A percentile compares a stretch with the other conserved stretches of the same genome.
These are phyloP conservation scores for Mythimna loreyi DNA, from an alignment of 2,888 invertebrate genomes.

Conservation along the genomic window DNA sequence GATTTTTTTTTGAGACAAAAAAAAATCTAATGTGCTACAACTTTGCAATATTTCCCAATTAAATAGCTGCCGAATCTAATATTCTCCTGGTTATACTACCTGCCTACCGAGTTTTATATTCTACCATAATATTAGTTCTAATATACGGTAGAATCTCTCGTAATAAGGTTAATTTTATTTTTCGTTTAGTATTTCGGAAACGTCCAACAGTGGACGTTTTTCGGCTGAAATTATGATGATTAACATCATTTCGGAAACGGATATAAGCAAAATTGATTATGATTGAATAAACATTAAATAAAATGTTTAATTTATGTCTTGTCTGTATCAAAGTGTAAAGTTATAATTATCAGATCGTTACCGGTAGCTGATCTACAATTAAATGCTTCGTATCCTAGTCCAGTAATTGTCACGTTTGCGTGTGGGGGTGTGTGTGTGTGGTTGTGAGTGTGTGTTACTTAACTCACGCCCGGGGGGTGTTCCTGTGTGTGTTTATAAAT, in stretches of 20 bases:
- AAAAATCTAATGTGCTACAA: neutral
- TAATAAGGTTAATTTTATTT: neutral
- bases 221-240: too few relatives aligned
- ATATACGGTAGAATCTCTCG: neutral
- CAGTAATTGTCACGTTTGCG: slow-evolving; percentile 45
- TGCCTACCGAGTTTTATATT: neutral
- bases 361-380: slow-evolving; percentile 58
- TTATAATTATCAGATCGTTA: slow-evolving; percentile 63
- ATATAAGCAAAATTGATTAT: neutral
- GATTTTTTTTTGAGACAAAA: neutral
- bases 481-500: slow-evolving; percentile 87
- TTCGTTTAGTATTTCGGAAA: neutral
- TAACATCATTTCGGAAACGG: neutral
- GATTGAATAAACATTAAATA: neutral
- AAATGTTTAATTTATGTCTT: slow-evolving; percentile 1
- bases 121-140: too few relatives aligned
- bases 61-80: neutral
- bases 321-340: slow-evolving; percentile 28
- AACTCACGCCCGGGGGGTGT: slow-evolving; percentile 66
- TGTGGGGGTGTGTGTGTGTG: slow-evolving; percentile 65
- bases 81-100: too few relatives aligned
- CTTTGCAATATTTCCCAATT: neutral
- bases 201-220: too few relatives aligned
- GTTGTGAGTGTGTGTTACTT: slow-evolving; percentile 59
- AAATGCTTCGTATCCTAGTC: slow-evolving; percentile 64